phyloP scores from a whole-genome alignment of 2,888 invertebrate species.

The Dolichopus griseipennis region DNA sequence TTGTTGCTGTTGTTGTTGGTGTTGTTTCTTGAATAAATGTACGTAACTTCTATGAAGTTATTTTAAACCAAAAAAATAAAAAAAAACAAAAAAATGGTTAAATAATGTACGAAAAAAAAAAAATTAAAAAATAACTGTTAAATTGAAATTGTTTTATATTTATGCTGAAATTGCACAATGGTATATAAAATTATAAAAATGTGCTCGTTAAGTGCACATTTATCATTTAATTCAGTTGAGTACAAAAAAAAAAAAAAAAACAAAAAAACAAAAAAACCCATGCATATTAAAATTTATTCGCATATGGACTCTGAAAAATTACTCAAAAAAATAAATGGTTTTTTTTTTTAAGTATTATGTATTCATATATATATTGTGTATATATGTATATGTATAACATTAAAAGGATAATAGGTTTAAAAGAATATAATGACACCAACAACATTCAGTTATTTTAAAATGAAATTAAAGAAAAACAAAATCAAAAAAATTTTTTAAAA shows the following conservation, averaged over 20 bases:
- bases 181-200: not conserved
- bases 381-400: not conserved
- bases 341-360: no score
- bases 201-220: conserved; percentile 6
- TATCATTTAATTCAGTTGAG: conserved; percentile 6
- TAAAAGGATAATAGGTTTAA: not conserved
- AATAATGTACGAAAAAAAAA: not conserved
- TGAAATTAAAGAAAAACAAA: not conserved
- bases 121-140: not conserved
- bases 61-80: no score
- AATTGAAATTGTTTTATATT: conserved; percentile 2
- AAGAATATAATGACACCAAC: not conserved
- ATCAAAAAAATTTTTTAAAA: no score
- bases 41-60: no score
- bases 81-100: no score
- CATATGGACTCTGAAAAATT: not conserved
- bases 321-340: not conserved
- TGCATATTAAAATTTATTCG: not conserved
- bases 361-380: no score
- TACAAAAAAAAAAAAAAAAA: not conserved
- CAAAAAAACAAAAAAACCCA: no score
- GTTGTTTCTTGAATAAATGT: no score
- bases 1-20: no score
- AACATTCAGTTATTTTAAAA: not conserved
- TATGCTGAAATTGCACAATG: not conserved